A percentile compares a stretch with the other conserved stretches of the same genome.
phyloP scores from a whole-genome alignment of 2,888 invertebrate genomes.

The Leucophenga maculata region DNA sequence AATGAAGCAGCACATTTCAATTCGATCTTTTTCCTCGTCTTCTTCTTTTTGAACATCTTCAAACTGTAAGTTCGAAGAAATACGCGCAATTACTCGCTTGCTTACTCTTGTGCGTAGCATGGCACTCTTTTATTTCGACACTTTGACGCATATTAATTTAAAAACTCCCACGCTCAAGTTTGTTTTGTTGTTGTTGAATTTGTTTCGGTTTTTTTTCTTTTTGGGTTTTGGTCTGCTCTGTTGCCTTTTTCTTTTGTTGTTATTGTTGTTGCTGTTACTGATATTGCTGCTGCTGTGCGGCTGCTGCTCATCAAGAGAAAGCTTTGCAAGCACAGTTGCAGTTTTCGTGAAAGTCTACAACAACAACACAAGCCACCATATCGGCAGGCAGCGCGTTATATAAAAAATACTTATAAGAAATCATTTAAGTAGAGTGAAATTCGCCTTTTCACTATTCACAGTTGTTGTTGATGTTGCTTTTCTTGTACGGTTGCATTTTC shows the following conservation, averaged over 20 bases:
- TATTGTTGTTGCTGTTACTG: conserved; percentile 11
- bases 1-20: neutral
- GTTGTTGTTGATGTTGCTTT: conserved; percentile 25
- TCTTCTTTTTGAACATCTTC: neutral
- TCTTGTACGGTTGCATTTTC: conserved; percentile 20
- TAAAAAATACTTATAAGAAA: conserved; percentile 57
- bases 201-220: conserved; percentile 35
- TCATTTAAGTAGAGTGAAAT: conserved; percentile 63
- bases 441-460: conserved; percentile 23
- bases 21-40: neutral
- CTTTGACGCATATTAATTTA: conserved; percentile 60
- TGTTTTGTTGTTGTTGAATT: conserved; percentile 35
- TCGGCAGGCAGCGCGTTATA: conserved; percentile 50
- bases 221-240: conserved; percentile 38
- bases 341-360: conserved; percentile 59
- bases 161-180: conserved; percentile 63
- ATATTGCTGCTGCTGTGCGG: neutral
- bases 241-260: conserved; percentile 29
- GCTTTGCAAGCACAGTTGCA: conserved; percentile 52
- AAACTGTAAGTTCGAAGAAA: neutral
- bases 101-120: neutral
- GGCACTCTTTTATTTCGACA: conserved; percentile 50
- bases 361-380: too few relatives aligned
- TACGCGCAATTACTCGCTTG: conserved; percentile 4
- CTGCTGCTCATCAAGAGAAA: conserved; percentile 19